Conservation (phyloP, 2,797 vertebrate species). For the Coendou prehensilis region DNA sequence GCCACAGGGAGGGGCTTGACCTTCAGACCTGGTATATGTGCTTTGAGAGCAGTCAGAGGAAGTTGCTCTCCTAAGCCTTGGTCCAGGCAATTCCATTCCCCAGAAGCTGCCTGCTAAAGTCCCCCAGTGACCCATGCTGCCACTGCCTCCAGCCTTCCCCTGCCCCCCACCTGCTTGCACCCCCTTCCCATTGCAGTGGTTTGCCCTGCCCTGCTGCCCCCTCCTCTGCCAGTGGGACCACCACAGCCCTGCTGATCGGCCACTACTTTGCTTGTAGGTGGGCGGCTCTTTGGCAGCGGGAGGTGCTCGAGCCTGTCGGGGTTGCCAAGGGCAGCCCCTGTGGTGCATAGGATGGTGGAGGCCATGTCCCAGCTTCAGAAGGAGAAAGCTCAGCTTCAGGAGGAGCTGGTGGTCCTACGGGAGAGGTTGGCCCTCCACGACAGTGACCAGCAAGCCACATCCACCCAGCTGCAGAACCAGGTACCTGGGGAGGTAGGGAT, state of each 20-base stretch:
- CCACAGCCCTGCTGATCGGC: constrained; percentile 41
- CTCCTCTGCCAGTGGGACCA: neutral
- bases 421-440: constrained; percentile 87
- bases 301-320: constrained; percentile 81
- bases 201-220: neutral
- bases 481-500: constrained; percentile 85
- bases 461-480: constrained; percentile 92
- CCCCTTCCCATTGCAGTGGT: fast-evolving
- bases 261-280: constrained; percentile 84
- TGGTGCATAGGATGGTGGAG: constrained; percentile 89
- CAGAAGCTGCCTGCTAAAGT: neutral
- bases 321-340: constrained; percentile 69
- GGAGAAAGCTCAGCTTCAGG: constrained; percentile 88
- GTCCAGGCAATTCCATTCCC: neutral
- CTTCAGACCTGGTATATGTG: neutral
- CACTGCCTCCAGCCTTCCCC: neutral
- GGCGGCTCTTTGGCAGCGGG: constrained; percentile 86
- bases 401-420: constrained; percentile 87
- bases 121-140: neutral
- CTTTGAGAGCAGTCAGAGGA: neutral
- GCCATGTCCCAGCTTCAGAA: constrained; percentile 88
- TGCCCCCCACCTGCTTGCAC: neutral
- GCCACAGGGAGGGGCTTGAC: neutral
- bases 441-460: constrained; percentile 88
- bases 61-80: neutral